phyloP scores from a whole-genome alignment of 2,888 invertebrate genomes.

The Volucella inanis region DNA sequence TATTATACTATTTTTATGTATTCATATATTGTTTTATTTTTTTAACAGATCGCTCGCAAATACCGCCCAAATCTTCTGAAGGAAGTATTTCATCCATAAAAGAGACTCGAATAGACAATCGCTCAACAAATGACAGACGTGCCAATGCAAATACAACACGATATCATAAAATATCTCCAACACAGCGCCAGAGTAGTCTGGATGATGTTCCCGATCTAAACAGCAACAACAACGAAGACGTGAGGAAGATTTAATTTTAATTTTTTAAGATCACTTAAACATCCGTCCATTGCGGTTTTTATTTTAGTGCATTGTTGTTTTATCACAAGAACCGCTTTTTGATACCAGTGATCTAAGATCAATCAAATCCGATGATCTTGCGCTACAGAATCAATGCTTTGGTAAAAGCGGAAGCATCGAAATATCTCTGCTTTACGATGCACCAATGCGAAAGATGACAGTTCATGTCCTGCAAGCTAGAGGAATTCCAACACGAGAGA shows the following conservation, averaged over 20 bases:
- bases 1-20: background rate
- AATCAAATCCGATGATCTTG: constrained; percentile 81
- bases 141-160: constrained; percentile 77
- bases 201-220: constrained; percentile 84
- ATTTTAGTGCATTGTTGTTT: constrained; percentile 84
- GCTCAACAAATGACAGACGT: constrained; percentile 72
- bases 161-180: constrained; percentile 78
- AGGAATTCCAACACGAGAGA: constrained; percentile 89
- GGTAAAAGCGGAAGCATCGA: constrained; percentile 90
- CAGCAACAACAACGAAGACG: constrained; percentile 88
- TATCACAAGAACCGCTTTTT: constrained; percentile 83
- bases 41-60: constrained; percentile 77
- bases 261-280: background rate
- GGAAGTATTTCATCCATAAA: constrained; percentile 82
- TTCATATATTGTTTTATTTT: background rate
- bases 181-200: constrained; percentile 80
- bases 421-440: constrained; percentile 94
- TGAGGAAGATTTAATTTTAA: constrained; percentile 82
- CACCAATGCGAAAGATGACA: constrained; percentile 95
- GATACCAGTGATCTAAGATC: constrained; percentile 83
- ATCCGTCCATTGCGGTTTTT: constrained; percentile 36
- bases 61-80: constrained; percentile 75
- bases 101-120: constrained; percentile 87
- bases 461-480: constrained; percentile 95
- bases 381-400: constrained; percentile 83